These are phyloP conservation scores for Agonopterix arenella DNA, from an alignment of 2,888 invertebrate genomes.

Conservation along the genomic window DNA sequence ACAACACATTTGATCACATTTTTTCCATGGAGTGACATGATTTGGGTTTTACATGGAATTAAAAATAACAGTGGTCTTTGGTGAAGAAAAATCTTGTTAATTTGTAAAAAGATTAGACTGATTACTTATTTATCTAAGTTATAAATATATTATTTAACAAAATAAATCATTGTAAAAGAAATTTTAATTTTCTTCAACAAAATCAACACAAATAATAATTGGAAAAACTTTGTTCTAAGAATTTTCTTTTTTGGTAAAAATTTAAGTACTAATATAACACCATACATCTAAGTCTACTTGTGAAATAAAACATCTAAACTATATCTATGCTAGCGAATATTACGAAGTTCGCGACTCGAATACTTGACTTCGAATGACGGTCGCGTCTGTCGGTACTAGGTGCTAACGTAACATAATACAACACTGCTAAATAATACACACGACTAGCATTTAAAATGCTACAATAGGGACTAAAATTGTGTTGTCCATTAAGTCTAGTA, in stretches of 20 bases:
- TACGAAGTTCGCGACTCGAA: conserved; percentile 14
- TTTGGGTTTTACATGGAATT: not conserved
- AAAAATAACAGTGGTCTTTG: conserved; percentile 41
- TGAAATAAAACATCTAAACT: conserved; percentile 43
- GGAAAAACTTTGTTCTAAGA: conserved; percentile 60
- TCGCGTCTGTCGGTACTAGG: no score
- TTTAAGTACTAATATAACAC: conserved; percentile 68
- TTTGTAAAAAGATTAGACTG: conserved; percentile 21
- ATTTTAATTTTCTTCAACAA: conserved; percentile 36
- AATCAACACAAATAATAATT: conserved; percentile 46
- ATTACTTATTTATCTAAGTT: conserved; percentile 27
- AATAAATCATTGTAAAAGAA: conserved; percentile 35
- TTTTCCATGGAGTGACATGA: no score
- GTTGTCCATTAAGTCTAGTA: not conserved
- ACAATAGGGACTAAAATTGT: conserved; percentile 23
- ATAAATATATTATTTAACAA: conserved; percentile 60
- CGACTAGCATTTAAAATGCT: conserved; percentile 65
- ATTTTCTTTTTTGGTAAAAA: conserved; percentile 62
- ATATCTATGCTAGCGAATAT: conserved; percentile 19
- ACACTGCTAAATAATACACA: conserved; percentile 36
- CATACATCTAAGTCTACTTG: conserved; percentile 50
- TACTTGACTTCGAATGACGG: not conserved
- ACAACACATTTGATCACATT: no score
- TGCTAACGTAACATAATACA: conserved; percentile 16
- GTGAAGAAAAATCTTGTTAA: conserved; percentile 39